A percentile compares a stretch with the other conserved stretches of the same genome.
Evolutionary conservation across 2,888 invertebrate species (phyloP).

Genomic region (Eristalinus sepulchralis): DNA sequence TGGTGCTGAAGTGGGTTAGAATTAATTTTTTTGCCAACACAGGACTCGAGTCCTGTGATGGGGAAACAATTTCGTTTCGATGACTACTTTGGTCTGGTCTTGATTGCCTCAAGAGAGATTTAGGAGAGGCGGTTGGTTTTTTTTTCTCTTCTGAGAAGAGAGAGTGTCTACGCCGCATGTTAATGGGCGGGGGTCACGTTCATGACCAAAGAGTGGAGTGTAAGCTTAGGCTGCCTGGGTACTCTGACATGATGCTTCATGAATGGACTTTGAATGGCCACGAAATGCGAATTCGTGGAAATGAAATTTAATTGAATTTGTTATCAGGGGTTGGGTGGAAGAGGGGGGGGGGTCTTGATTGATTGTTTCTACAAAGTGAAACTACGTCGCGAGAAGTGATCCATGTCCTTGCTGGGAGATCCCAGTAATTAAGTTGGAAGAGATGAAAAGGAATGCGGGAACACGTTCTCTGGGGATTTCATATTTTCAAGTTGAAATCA

Average conservation of each 20-base stretch:
- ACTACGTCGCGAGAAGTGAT: neutral
- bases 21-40: constrained; percentile 1
- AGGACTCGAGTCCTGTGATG: neutral
- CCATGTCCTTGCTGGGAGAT: neutral
- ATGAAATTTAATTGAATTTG: neutral
- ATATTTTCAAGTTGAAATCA: too few species aligned
- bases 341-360: neutral
- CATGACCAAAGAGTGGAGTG: neutral
- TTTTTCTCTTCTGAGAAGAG: neutral
- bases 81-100: neutral
- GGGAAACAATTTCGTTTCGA: constrained; percentile 4
- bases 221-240: neutral
- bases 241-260: neutral
- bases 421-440: too few species aligned
- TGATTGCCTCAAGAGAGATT: neutral
- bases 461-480: too few species aligned
- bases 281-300: neutral
- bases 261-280: neutral
- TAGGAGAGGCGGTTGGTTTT: neutral
- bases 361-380: neutral
- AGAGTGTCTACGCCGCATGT: neutral
- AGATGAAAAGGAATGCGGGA: too few species aligned
- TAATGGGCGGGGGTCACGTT: neutral
- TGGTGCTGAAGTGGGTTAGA: neutral
- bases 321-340: neutral